These are phyloP conservation scores for Harpalus rufipes DNA, from an alignment of 2,888 invertebrate genomes.

Conservation along the genomic window DNA sequence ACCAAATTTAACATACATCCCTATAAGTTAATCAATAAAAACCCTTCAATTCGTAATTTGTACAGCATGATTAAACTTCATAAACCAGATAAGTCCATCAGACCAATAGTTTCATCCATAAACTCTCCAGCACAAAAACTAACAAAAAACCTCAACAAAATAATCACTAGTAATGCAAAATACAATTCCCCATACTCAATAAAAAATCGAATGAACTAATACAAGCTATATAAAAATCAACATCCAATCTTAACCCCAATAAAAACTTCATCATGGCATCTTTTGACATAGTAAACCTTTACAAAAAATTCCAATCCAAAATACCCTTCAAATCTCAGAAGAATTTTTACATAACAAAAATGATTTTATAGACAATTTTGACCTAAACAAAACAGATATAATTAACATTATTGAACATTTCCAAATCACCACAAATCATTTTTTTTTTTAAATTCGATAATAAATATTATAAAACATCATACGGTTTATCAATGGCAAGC, in stretches of 20 bases:
- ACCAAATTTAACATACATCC: too few relatives aligned
- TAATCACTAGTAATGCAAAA: not conserved
- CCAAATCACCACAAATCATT: not conserved
- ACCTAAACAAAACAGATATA: not conserved
- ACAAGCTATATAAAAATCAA: not conserved
- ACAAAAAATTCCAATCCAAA: constrained; percentile 4
- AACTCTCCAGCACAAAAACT: too few relatives aligned
- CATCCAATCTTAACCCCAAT: not conserved
- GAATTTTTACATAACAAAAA: too few relatives aligned
- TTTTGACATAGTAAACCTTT: not conserved
- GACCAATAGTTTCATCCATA: too few relatives aligned
- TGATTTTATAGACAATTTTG: not conserved
- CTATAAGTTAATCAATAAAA: too few relatives aligned
- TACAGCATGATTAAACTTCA: too few relatives aligned
- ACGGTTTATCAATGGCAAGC: constrained; percentile 2
- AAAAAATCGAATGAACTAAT: constrained; percentile 1
- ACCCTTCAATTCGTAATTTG: too few relatives aligned
- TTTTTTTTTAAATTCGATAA: too few relatives aligned
- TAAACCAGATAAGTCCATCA: too few relatives aligned
- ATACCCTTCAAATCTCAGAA: too few relatives aligned
- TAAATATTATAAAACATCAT: too few relatives aligned
- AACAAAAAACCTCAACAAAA: too few relatives aligned
- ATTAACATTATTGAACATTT: not conserved
- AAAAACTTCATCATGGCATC: not conserved
- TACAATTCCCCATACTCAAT: not conserved